Evolutionary conservation across 2,113 vertebrate species (phyloP), one percentile per base, ranked within the genome.

Genomic region (Thymallus thymallus): DNA sequence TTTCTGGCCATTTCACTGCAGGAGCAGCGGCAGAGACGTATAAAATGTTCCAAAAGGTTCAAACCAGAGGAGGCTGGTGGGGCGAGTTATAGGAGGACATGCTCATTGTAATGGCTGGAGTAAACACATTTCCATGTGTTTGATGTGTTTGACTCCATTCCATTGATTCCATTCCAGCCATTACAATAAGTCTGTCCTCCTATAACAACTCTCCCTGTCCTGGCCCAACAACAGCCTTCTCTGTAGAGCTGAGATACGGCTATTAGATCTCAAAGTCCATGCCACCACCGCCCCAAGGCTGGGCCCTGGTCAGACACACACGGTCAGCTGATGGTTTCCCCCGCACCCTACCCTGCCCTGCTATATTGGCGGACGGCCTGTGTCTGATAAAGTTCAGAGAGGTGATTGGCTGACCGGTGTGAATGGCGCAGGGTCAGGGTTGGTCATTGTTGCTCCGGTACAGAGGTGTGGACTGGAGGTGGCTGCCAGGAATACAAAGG

Each of bases 261-360:
- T 48, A 72, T 76, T 72, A 81, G 26, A 81, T 84, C 72, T 87
- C 87, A 89, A 91, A 90, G 88, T 89, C 87, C 86, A 89, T 35
- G 20, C 72, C 67, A 6, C 75, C 35, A 62, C 75, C 68, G 23
- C 83, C 71, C 62, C 75, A 46, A 74, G 72, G 72, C 73, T 71
- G 60, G n/a, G 55, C 65, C 46, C 73, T 78, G 84, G 82, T 84
- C 86, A 85, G 77, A 72, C 9, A 22, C 48, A 46, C 67, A 72
- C 73, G 73, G 83, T 85, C 83, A 82, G 75, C 72, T 41, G 75
- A 66, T 22, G 41, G 66, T 63, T 30, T 72, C 22, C 65, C 70
- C 23, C 61, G 73, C 60, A 20, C 72, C 71, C 62, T 80, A 23
- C 61, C n/a, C 75, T 68, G 16, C 41, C 56, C 55, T 23, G 13